Percentiles rank a stretch among this genome's conserved stretches.
Evolutionary conservation across 1,140 invertebrate species (phyloP).

Genomic region (Dendrolimus kikuchii): DNA sequence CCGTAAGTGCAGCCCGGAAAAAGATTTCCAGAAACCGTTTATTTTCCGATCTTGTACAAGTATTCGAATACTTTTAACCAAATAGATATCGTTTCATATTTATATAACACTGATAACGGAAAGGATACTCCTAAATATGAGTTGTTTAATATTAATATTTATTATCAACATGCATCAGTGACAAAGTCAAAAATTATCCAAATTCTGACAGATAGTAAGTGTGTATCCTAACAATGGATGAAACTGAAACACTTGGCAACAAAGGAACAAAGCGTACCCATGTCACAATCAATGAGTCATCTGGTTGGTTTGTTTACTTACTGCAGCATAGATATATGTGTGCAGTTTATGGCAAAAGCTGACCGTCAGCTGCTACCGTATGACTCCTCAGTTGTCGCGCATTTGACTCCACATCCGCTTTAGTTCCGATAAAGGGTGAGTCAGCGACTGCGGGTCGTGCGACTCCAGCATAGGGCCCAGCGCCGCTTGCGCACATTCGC

Average conservation of each 20-base stretch:
- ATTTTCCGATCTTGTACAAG: too few relatives aligned
- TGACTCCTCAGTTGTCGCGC: slow-evolving; percentile 31
- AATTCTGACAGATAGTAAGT: slow-evolving; percentile 9
- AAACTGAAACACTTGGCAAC: slow-evolving; percentile 24
- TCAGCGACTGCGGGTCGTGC: slow-evolving; percentile 25
- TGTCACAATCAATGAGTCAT: slow-evolving; percentile 56
- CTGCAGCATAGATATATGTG: slow-evolving; percentile 21
- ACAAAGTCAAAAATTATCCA: slow-evolving; percentile 10
- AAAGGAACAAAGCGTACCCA: slow-evolving; percentile 56
- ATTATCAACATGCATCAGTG: too few relatives aligned
- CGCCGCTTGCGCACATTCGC: slow-evolving; percentile 13
- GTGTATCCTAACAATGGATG: slow-evolving; percentile 13
- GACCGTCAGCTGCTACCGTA: slow-evolving; percentile 43
- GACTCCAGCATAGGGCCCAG: not conserved
- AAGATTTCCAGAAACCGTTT: too few relatives aligned
- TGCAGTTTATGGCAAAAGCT: slow-evolving; percentile 46
- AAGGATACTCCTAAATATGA: too few relatives aligned
- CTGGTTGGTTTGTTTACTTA: slow-evolving; percentile 32
- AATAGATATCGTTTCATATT: too few relatives aligned
- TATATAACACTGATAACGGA: too few relatives aligned
- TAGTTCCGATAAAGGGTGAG: slow-evolving; percentile 56
- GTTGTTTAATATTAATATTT: too few relatives aligned
- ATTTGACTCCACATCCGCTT: slow-evolving; percentile 50
- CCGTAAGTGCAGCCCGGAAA: too few relatives aligned
- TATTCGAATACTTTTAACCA: too few relatives aligned